A percentile compares a stretch with the other conserved stretches of the same genome.
Conservation (phyloP, 1,140 invertebrate genomes). For the Drosophila teissieri region DNA sequence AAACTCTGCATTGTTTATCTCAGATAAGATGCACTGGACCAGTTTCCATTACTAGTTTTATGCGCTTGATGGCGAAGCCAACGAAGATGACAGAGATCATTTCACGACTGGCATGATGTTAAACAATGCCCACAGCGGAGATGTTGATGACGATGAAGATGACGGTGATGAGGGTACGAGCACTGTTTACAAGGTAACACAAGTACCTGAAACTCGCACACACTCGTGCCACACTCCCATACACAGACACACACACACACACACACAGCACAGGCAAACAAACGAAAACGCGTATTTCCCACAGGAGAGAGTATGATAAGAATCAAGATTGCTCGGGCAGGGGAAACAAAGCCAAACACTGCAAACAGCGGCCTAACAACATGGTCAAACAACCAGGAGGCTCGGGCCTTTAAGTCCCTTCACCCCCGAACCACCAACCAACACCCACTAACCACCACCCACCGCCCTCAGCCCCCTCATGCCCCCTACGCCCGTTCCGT, state of each 20-base stretch:
- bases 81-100: slow-evolving; percentile 67
- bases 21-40: slow-evolving; percentile 5
- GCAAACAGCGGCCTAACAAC: slow-evolving; percentile 47
- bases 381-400: slow-evolving; percentile 62
- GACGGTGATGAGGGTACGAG: slow-evolving; percentile 71
- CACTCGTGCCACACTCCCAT: background rate
- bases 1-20: slow-evolving; percentile 3
- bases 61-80: background rate
- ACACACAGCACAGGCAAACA: slow-evolving; percentile 43
- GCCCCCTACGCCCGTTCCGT: background rate
- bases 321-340: slow-evolving; percentile 50
- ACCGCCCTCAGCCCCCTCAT: background rate
- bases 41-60: slow-evolving; percentile 16
- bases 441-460: background rate
- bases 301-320: slow-evolving; percentile 55
- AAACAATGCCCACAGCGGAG: slow-evolving; percentile 64
- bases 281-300: slow-evolving; percentile 65
- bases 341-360: slow-evolving; percentile 67
- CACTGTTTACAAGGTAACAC: slow-evolving; percentile 62
- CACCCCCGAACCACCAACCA: background rate
- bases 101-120: slow-evolving; percentile 64
- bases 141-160: slow-evolving; percentile 70
- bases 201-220: slow-evolving; percentile 39
- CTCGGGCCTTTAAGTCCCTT: slow-evolving; percentile 45
- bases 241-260: slow-evolving; percentile 1